A percentile compares a stretch with the other conserved stretches of the same genome.
Evolutionary conservation across 64 coral and sea anemone species (phyloP).

Genomic region (Catalaphyllia jardinei): DNA sequence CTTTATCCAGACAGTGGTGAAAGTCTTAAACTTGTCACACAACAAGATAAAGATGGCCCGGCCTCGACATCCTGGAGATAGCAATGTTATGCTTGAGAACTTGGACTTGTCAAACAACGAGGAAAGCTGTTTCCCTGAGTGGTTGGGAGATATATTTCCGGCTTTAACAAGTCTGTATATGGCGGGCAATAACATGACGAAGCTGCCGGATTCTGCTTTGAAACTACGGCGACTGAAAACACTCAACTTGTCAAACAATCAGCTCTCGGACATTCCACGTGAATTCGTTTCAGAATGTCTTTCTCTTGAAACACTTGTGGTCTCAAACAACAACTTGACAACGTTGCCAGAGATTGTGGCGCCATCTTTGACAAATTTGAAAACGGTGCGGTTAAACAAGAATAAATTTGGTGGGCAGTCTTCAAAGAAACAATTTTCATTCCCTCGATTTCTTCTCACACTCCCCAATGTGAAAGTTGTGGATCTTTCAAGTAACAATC

Average conservation of each 20-base stretch:
- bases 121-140: conserved; percentile 60
- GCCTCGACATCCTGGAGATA: background rate
- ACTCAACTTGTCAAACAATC: conserved; percentile 80
- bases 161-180: conserved; percentile 63
- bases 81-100: conserved; percentile 55
- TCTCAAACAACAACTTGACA: conserved; percentile 63
- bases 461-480: conserved; percentile 77
- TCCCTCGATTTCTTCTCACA: conserved; percentile 77
- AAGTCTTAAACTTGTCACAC: conserved; percentile 64
- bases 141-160: conserved; percentile 68
- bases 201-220: conserved; percentile 44
- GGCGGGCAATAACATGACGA: conserved; percentile 62
- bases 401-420: conserved; percentile 68
- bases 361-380: conserved; percentile 55
- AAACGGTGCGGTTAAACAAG: conserved; percentile 68
- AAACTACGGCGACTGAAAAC: conserved; percentile 65
- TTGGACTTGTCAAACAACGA: conserved; percentile 71
- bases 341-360: conserved; percentile 57
- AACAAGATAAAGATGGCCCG: conserved; percentile 54
- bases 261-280: conserved; percentile 59
- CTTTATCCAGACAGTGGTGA: conserved; percentile 50
- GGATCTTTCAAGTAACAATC: conserved; percentile 78
- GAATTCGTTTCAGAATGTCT: conserved; percentile 54
- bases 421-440: conserved; percentile 54
- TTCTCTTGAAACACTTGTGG: conserved; percentile 66